These are phyloP conservation scores for Oceanites oceanicus DNA, from an alignment of 2,113 vertebrate species.

Conservation along the genomic window DNA sequence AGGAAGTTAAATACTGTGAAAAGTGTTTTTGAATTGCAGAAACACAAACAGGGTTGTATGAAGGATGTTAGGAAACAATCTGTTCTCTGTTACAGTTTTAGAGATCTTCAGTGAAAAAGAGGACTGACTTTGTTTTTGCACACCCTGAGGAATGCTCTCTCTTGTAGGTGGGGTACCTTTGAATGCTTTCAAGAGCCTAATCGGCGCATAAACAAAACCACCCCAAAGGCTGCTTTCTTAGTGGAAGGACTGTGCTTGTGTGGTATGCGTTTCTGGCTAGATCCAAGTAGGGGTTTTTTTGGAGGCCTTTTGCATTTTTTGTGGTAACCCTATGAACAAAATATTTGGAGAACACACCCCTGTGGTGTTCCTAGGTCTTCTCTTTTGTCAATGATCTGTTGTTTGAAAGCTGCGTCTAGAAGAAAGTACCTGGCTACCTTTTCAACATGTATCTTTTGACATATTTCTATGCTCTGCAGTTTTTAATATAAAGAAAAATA, in stretches of 20 bases:
- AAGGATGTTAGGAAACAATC: conserved; percentile 3
- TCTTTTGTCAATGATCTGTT: not conserved
- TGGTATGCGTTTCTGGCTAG: conserved; percentile 17
- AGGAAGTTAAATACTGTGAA: not conserved
- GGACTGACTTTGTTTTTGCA: not conserved
- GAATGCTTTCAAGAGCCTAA: not conserved
- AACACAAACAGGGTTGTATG: not conserved
- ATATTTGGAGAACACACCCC: not conserved
- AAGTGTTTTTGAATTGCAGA: conserved; percentile 6
- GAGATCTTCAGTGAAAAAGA: not conserved
- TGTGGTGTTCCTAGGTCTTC: not conserved
- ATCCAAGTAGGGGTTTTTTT: not conserved
- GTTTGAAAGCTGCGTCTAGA: not conserved
- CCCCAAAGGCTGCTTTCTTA: conserved; percentile 14
- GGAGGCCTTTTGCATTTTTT: conserved; percentile 3
- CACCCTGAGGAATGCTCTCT: not conserved
- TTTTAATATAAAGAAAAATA: not conserved
- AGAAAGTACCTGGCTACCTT: not conserved
- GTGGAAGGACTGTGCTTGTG: not conserved
- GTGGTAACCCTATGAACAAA: not conserved
- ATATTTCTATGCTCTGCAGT: not conserved
- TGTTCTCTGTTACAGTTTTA: not conserved
- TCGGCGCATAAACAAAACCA: not conserved
- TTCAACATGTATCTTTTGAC: not conserved
- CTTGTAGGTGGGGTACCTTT: conserved; percentile 36